Percentiles rank a stretch among this genome's conserved stretches.
Conservation (phyloP, 2,797 vertebrate species). For the Denticeps clupeoides region DNA sequence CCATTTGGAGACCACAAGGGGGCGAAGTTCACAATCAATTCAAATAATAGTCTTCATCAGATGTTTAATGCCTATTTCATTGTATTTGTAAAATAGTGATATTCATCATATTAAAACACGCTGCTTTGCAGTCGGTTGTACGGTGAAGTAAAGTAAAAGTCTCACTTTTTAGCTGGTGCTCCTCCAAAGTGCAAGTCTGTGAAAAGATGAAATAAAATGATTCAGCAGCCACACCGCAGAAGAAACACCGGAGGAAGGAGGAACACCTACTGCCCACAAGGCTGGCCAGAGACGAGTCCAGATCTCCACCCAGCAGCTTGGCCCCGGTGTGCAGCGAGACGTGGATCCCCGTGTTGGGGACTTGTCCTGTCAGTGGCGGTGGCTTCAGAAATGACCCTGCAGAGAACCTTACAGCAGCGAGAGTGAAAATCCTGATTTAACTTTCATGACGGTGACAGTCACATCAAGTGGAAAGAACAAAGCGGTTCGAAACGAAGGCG, state of each 20-base stretch:
- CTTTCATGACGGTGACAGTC: too few species aligned
- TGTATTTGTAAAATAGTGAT: background rate
- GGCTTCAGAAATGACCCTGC: conserved; percentile 72
- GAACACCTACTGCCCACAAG: conserved; percentile 75
- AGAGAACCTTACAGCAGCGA: conserved; percentile 40
- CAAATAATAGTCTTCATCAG: background rate
- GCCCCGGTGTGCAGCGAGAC: conserved; percentile 55
- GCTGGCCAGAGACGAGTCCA: conserved; percentile 78
- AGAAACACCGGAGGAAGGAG: background rate
- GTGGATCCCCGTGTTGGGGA: conserved; percentile 54
- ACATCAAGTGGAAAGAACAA: too few species aligned
- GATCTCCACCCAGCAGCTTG: conserved; percentile 70
- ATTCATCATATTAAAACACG: background rate
- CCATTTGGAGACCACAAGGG: too few species aligned
- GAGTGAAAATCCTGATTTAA: too few species aligned
- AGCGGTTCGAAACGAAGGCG: too few species aligned
- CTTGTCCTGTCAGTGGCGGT: conserved; percentile 59
- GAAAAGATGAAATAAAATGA: conserved; percentile 19
- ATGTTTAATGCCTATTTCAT: background rate
- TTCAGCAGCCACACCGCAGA: background rate
- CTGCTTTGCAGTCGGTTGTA: too few species aligned
- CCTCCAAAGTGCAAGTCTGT: conserved; percentile 82
- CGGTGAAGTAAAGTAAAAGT: background rate
- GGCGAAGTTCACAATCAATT: background rate
- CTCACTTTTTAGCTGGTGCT: conserved; percentile 78